A percentile compares a stretch with the other conserved stretches of the same genome.
Evolutionary conservation across 2,113 vertebrate species (phyloP).

Genomic region (Cyanoliseus patagonus): DNA sequence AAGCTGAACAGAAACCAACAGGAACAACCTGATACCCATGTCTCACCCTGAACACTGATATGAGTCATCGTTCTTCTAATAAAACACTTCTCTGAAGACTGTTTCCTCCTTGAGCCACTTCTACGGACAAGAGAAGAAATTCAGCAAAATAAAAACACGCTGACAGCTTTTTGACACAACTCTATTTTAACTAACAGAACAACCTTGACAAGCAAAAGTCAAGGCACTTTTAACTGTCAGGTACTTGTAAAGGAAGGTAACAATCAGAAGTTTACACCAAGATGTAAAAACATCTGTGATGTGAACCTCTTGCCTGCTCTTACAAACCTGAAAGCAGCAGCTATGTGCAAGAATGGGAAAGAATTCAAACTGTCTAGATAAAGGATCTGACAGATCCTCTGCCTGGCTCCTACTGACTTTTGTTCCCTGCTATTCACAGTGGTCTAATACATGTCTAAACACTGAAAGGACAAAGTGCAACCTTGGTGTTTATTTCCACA

Average conservation of each 20-base stretch:
- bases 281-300: neutral
- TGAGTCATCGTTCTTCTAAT: neutral
- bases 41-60: neutral
- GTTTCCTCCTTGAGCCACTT: neutral
- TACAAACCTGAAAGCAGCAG: neutral
- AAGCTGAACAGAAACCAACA: neutral
- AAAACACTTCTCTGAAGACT: neutral
- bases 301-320: neutral
- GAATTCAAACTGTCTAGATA: neutral
- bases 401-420: neutral
- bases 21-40: neutral
- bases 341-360: neutral
- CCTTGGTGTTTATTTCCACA: neutral
- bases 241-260: neutral
- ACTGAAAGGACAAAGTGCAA: neutral
- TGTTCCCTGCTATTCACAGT: neutral
- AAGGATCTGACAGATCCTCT: neutral
- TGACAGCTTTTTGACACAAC: neutral
- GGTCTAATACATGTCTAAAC: neutral
- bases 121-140: neutral
- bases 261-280: neutral
- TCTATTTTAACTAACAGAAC: neutral
- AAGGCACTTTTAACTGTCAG: neutral
- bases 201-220: neutral
- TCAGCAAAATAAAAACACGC: neutral